Evolutionary conservation across 2,888 invertebrate genomes (phyloP).

Genomic region (Ochropleura leucogaster): DNA sequence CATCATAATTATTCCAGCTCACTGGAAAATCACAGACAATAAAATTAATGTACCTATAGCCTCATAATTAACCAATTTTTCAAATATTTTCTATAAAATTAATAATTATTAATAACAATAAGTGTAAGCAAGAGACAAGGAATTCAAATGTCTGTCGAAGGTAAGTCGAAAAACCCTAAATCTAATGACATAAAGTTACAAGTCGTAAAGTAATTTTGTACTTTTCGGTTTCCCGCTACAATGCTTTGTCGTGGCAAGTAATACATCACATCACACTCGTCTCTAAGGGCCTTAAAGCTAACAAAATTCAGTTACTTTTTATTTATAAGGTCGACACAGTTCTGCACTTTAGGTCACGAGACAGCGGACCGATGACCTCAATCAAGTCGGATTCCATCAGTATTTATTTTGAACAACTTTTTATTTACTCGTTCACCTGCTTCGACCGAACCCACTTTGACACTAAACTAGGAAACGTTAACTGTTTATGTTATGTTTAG

Average conservation of each 20-base stretch:
- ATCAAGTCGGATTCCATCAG: conserved; percentile 83
- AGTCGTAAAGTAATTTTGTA: conserved; percentile 78
- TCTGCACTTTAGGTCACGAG: conserved; percentile 85
- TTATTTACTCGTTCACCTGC: conserved; percentile 77
- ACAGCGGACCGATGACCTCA: conserved; percentile 82
- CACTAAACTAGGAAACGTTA: conserved; percentile 63
- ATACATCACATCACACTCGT: conserved; percentile 64
- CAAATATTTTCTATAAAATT: conserved; percentile 54
- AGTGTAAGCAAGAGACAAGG: conserved; percentile 46
- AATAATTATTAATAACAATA: conserved; percentile 44
- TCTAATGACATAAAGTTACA: conserved; percentile 59
- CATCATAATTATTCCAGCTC: conserved; percentile 64
- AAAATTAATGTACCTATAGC: conserved; percentile 66
- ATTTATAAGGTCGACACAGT: conserved; percentile 82
- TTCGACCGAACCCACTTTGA: conserved; percentile 66
- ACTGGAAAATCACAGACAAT: conserved; percentile 72
- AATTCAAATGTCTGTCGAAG: conserved; percentile 28
- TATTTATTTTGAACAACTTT: conserved; percentile 73
- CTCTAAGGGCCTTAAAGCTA: conserved; percentile 67
- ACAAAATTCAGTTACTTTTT: conserved; percentile 73
- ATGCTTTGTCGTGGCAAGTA: conserved; percentile 68
- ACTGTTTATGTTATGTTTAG: conserved; percentile 65
- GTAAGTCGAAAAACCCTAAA: conserved; percentile 40
- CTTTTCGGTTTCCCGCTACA: conserved; percentile 74
- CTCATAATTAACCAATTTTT: conserved; percentile 66